These are phyloP conservation scores for Tetropium fuscum DNA, from an alignment of 2,888 invertebrate species.

Conservation along the genomic window DNA sequence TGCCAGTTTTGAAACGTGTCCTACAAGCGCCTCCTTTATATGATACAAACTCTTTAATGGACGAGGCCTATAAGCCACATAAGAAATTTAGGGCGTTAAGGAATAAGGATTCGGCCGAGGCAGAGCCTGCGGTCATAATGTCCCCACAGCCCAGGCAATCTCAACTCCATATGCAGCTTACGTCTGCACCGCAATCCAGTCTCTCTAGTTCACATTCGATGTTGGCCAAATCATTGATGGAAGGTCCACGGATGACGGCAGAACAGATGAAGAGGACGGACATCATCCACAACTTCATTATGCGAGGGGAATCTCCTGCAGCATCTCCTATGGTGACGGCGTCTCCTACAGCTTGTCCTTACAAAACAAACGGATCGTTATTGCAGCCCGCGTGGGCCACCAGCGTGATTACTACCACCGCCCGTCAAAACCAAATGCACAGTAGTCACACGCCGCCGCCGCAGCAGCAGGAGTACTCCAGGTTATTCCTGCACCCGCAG, in stretches of 20 bases:
- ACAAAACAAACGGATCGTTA: conserved; percentile 55
- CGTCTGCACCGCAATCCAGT: conserved; percentile 68
- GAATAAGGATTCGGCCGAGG: conserved; percentile 82
- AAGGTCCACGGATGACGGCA: conserved; percentile 93
- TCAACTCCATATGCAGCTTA: conserved; percentile 53
- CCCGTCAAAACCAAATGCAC: conserved; percentile 61
- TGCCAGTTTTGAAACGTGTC: conserved; percentile 94
- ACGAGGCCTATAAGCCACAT: conserved; percentile 95
- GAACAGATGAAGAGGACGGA: conserved; percentile 93
- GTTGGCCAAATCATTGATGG: conserved; percentile 90
- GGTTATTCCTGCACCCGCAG: conserved; percentile 61
- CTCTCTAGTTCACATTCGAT: conserved; percentile 91
- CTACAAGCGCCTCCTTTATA: conserved; percentile 92
- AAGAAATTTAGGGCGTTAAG: conserved; percentile 93
- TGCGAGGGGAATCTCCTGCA: conserved; percentile 72
- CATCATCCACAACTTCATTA: conserved; percentile 92
- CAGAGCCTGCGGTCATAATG: conserved; percentile 72
- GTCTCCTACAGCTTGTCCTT: conserved; percentile 66
- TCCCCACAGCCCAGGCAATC: conserved; percentile 56
- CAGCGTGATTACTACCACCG: conserved; percentile 75
- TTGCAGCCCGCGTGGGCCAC: conserved; percentile 67
- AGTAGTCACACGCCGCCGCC: conserved; percentile 63
- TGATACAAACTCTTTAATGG: conserved; percentile 92
- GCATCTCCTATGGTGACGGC: conserved; percentile 69
- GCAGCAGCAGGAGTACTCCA: conserved; percentile 66